A percentile compares a stretch with the other conserved stretches of the same genome.
These are phyloP conservation scores for Cryptotermes secundus DNA, from an alignment of 1,140 invertebrate species.

Conservation along the genomic window DNA sequence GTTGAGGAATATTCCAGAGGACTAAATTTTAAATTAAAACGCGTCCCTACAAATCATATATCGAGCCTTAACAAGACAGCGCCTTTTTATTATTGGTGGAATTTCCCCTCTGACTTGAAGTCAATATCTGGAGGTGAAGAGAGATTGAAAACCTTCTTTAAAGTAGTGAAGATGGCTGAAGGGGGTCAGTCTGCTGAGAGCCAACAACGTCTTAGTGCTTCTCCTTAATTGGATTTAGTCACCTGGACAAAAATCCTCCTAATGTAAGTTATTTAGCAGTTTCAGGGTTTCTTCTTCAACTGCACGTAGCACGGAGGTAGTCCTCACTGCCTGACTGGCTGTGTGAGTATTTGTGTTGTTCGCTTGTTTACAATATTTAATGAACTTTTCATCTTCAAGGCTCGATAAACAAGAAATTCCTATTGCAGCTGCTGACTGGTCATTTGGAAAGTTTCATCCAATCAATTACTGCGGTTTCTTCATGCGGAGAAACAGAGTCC, in stretches of 20 bases:
- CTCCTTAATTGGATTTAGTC: background rate
- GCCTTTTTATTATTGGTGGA: background rate
- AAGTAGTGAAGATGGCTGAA: background rate
- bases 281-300: background rate
- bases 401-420: background rate
- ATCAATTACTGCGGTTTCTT: background rate
- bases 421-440: background rate
- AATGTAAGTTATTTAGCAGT: background rate
- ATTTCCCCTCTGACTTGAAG: background rate
- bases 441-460: background rate
- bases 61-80: too few species aligned
- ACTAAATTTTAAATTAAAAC: too few species aligned
- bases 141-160: background rate
- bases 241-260: background rate
- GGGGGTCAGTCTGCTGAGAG: background rate
- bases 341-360: background rate
- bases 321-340: background rate
- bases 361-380: background rate
- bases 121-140: background rate
- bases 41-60: too few species aligned
- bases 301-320: background rate
- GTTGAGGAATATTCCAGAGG: too few species aligned
- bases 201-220: background rate
- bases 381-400: conserved; percentile 8
- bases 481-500: background rate